A percentile compares a stretch with the other conserved stretches of the same genome.
Evolutionary conservation across 2,888 invertebrate genomes (phyloP).

Genomic region (Drosophila picticornis): DNA sequence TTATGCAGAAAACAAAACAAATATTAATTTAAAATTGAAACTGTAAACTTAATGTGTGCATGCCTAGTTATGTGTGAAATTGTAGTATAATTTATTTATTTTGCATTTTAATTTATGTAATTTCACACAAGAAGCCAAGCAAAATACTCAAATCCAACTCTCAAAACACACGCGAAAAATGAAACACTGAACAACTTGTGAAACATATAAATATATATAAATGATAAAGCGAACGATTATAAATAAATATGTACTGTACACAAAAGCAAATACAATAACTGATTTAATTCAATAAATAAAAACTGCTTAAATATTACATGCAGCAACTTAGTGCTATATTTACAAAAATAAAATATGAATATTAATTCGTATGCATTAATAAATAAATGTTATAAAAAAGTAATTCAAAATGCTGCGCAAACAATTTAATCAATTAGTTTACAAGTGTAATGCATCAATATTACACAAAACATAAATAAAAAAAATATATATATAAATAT

Average conservation of each 20-base stretch:
- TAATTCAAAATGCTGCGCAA: constrained; percentile 58
- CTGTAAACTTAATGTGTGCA: constrained; percentile 59
- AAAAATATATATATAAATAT: constrained; percentile 29
- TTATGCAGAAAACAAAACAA: constrained; percentile 22
- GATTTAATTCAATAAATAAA: constrained; percentile 47
- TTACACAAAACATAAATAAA: constrained; percentile 23
- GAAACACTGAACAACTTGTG: constrained; percentile 50
- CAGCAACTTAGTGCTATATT: constrained; percentile 75
- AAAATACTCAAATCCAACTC: constrained; percentile 68
- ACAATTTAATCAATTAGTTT: constrained; percentile 52
- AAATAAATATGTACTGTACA: constrained; percentile 47
- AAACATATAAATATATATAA: constrained; percentile 59
- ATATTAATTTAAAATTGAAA: constrained; percentile 40
- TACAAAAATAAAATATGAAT: constrained; percentile 37
- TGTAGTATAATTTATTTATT: constrained; percentile 69
- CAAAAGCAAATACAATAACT: constrained; percentile 66
- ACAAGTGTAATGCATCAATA: constrained; percentile 32
- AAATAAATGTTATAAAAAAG: constrained; percentile 53
- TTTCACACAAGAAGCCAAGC: constrained; percentile 52
- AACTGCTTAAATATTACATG: constrained; percentile 67
- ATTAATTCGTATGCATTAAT: constrained; percentile 66
- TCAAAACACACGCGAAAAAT: constrained; percentile 36
- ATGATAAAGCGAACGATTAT: constrained; percentile 10
- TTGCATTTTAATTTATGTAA: constrained; percentile 51
- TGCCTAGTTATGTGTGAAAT: constrained; percentile 59